Percentiles rank a stretch among this genome's conserved stretches.
These are phyloP conservation scores for Epinotia nisella DNA, from an alignment of 2,888 invertebrate genomes.

Conservation along the genomic window DNA sequence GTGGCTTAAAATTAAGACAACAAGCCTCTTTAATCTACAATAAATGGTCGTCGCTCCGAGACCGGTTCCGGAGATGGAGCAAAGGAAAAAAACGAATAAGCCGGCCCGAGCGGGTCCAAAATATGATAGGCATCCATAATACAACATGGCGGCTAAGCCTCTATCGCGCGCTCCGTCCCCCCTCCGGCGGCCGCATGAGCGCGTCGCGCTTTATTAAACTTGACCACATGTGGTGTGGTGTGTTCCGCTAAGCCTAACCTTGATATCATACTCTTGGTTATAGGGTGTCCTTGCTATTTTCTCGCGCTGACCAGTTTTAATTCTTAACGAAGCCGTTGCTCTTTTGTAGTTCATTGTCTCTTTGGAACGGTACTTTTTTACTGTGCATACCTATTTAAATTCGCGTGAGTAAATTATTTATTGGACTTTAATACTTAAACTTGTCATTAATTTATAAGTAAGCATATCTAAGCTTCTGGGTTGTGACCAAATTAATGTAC, in stretches of 20 bases:
- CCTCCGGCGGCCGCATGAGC: conserved; percentile 60
- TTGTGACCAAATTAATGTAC: no score
- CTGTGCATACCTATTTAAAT: conserved; percentile 6
- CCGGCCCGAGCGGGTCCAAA: conserved; percentile 84
- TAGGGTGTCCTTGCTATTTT: conserved; percentile 65
- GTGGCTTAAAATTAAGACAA: conserved; percentile 85
- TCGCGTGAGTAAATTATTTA: conserved; percentile 3
- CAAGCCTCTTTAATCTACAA: conserved; percentile 85
- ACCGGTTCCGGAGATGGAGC: conserved; percentile 81
- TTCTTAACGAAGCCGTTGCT: conserved; percentile 22
- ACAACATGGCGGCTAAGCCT: conserved; percentile 85
- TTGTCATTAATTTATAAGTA: no score
- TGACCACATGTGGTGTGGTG: conserved; percentile 85
- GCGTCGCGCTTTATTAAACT: conserved; percentile 81
- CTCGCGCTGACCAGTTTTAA: conserved; percentile 10
- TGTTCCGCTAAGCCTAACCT: conserved; percentile 85
- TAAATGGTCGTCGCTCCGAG: conserved; percentile 82
- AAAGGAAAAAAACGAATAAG: conserved; percentile 80
- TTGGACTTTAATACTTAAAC: neutral
- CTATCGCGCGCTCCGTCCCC: conserved; percentile 71
- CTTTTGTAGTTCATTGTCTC: conserved; percentile 38
- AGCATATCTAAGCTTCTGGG: no score
- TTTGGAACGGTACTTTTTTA: conserved; percentile 24
- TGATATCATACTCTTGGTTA: conserved; percentile 82
- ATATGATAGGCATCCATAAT: conserved; percentile 85